Base-by-base conservation (phyloP, 2,888 invertebrate species). In the Nysson spinosus region DNA sequence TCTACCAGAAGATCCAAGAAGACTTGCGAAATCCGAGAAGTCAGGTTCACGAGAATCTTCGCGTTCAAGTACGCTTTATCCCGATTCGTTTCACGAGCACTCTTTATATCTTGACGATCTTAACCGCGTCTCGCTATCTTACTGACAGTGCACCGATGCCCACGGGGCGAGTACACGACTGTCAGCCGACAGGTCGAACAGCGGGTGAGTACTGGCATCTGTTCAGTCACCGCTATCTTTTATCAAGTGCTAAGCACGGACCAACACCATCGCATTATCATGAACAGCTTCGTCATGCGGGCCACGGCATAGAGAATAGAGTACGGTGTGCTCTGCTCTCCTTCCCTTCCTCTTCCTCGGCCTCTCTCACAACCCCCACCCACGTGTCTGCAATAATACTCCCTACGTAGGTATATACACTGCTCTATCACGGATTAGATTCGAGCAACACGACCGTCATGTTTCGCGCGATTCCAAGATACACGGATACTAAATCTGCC, bases 181-280 rank as follows among this genome's bases (percentile, higher is more conserved):
- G 61, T 34, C 42, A 60, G 49, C 67, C 78, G 75, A 75, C 81
- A 72, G 81, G 69, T 79, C 81, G 58, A 26, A 49, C 71, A 44
- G 54, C 55, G 71, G 64, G 57, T 68, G 69, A 72, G 43, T 51
- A 87, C 86, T 87, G 85, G 75, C 77, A 77, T 77, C 74, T 80
- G 77, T 79, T 80, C 78, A 79, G 78, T 77, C 77, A 83, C 80
- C 76, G 84, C 85, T 83, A 86, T 86, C 86, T 86, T 86, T 87
- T 87, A 86, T 86, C 85, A 85, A 84, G 83, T 78, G 85, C 82
- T 83, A 80, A 83, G 80, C 80, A 76, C 80, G 72, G 74, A 81
- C 84, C 82, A 83, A 81, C 84, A 85, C 85, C 75, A 78, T 81
- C 80, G 77, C 83, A 78, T 82, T 77, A 78, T 80, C 77, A 73